Conservation (phyloP, 2,113 vertebrate species). For the Girardinichthys multiradiatus region DNA sequence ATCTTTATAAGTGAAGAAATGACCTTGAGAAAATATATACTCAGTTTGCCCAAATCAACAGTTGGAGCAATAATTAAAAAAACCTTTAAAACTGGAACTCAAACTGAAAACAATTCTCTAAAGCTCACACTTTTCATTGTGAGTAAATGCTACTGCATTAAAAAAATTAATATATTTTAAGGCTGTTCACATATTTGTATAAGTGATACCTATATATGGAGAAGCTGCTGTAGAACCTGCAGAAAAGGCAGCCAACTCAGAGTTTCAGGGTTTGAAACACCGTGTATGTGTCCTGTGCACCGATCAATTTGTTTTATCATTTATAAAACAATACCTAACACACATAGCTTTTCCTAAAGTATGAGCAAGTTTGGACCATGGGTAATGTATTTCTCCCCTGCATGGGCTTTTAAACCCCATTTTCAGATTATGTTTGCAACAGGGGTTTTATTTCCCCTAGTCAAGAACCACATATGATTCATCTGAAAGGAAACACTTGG, state of each 20-base stretch:
- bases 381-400: conserved; percentile 34
- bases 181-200: background rate
- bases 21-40: too few relatives aligned
- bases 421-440: conserved; percentile 29
- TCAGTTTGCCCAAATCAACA: background rate
- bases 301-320: conserved; percentile 15
- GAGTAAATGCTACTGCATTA: background rate
- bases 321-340: conserved; percentile 25
- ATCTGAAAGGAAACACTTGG: conserved; percentile 30
- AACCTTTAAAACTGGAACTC: background rate
- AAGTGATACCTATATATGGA: background rate
- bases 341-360: conserved; percentile 30
- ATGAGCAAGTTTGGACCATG: conserved; percentile 23
- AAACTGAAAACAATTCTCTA: background rate
- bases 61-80: background rate
- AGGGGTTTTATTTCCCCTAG: conserved; percentile 25
- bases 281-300: background rate
- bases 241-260: conserved; percentile 12
- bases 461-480: conserved; percentile 15
- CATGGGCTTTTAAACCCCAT: conserved; percentile 40
- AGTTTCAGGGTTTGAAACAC: background rate
- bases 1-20: background rate
- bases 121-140: background rate
- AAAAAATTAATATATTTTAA: background rate
- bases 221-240: background rate